Percentiles rank a stretch among this genome's conserved stretches.
phyloP scores from a whole-genome alignment of 2,797 vertebrate species.

The Garrulus glandarius region DNA sequence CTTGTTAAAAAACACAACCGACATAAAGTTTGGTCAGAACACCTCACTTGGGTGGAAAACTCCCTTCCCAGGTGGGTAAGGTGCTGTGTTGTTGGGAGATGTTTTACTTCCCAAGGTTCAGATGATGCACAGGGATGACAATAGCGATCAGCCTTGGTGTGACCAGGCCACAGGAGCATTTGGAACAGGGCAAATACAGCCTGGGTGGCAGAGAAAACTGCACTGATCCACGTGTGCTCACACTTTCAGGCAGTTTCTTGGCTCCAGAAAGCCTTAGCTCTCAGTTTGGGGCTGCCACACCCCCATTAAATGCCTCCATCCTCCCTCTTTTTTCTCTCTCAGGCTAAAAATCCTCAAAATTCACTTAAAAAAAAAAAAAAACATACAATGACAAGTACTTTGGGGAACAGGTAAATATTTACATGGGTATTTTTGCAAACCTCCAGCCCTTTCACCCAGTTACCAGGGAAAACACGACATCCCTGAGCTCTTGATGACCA shows the following conservation, averaged over 20 bases:
- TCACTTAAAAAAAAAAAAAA: neutral
- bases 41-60: neutral
- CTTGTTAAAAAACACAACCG: neutral
- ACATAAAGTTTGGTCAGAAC: neutral
- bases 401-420: neutral
- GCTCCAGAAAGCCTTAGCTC: neutral
- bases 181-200: neutral
- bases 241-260: neutral
- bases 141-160: neutral
- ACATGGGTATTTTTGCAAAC: neutral
- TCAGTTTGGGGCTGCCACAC: neutral
- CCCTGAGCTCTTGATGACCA: neutral
- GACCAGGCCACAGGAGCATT: neutral
- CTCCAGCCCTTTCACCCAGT: neutral
- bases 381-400: neutral
- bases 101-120: neutral
- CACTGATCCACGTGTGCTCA: neutral
- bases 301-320: neutral
- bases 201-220: neutral
- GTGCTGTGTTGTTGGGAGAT: neutral
- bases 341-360: neutral
- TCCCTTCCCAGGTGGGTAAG: neutral
- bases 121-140: neutral
- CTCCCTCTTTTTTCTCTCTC: neutral
- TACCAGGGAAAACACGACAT: neutral